Evolutionary conservation across 2,888 invertebrate species (phyloP).

Genomic region (Gandaritis pyraliata): DNA sequence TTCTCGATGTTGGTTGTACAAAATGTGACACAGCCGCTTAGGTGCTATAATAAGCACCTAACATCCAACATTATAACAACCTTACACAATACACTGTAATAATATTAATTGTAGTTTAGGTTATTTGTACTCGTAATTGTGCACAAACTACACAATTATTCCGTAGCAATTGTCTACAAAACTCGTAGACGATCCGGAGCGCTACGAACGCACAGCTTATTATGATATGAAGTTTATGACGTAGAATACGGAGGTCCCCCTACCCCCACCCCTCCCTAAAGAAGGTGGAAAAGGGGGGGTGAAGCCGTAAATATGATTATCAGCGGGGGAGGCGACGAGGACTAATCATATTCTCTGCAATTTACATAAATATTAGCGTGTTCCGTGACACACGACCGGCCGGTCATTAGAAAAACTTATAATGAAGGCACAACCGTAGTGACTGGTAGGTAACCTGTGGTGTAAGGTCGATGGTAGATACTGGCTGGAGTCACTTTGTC

Average conservation of each 20-base stretch:
- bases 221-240: slow-evolving; percentile 39
- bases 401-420: slow-evolving; percentile 63
- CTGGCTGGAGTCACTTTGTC: slow-evolving; percentile 73
- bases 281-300: slow-evolving; percentile 52
- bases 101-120: no score
- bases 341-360: slow-evolving; percentile 84
- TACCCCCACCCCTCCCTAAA: slow-evolving; percentile 28
- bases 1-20: no score
- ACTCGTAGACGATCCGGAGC: slow-evolving; percentile 31
- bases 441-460: slow-evolving; percentile 11
- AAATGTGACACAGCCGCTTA: no score
- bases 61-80: no score
- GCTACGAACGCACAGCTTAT: slow-evolving; percentile 25
- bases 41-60: no score
- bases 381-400: slow-evolving; percentile 78
- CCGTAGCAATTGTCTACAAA: slow-evolving; percentile 39
- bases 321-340: slow-evolving; percentile 81
- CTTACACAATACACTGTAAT: no score
- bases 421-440: slow-evolving; percentile 35
- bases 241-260: slow-evolving; percentile 47
- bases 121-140: no score
- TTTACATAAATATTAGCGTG: slow-evolving; percentile 84
- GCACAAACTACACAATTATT: slow-evolving; percentile 4
- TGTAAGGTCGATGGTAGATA: slow-evolving; percentile 66
- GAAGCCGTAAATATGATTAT: slow-evolving; percentile 83